Evolutionary conservation across 64 coral and sea anemone genomes (phyloP).

Genomic region (Montipora sp.): DNA sequence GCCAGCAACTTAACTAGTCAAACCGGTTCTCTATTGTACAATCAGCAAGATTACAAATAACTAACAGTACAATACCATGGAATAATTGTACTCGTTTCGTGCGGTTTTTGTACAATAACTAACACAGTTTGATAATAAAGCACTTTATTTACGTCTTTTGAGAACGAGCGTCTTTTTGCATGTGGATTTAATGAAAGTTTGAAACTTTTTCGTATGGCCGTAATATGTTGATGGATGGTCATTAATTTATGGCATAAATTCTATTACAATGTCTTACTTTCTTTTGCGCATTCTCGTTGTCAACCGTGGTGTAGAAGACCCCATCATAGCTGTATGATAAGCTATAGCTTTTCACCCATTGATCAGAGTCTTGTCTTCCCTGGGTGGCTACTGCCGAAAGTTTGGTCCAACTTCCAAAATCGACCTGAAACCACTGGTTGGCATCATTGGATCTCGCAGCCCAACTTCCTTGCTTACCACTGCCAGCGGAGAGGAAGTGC

Average conservation of each 20-base stretch:
- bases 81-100: no score
- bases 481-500: constrained; percentile 11
- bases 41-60: no score
- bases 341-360: constrained; percentile 50
- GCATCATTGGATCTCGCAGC: constrained; percentile 23
- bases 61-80: no score
- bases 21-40: no score
- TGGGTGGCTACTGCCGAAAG: constrained; percentile 35
- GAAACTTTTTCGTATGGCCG: no score
- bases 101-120: no score
- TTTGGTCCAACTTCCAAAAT: constrained; percentile 46
- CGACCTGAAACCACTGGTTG: constrained; percentile 61
- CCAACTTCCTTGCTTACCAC: constrained; percentile 46
- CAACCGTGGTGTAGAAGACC: neutral
- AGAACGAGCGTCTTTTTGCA: no score
- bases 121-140: no score
- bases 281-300: neutral
- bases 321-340: constrained; percentile 23
- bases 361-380: constrained; percentile 8
- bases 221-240: neutral
- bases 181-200: no score
- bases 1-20: no score
- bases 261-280: neutral
- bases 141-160: no score
- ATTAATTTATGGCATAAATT: neutral